Conservation (phyloP, 2,113 vertebrate species). For the Marmota monax region DNA sequence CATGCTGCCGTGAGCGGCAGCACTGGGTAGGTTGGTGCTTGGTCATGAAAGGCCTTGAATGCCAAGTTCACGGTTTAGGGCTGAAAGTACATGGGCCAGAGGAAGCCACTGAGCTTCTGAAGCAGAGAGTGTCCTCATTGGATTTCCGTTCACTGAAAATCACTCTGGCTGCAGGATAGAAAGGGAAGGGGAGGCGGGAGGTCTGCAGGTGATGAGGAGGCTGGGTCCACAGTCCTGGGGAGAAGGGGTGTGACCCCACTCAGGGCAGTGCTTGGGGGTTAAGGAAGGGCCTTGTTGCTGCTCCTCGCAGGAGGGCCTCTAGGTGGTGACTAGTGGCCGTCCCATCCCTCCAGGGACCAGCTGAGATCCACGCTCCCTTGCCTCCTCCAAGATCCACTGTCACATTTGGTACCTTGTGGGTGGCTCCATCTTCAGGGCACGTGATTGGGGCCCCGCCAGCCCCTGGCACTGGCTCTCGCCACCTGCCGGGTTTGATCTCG, state of each 20-base stretch:
- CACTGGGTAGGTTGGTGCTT: background rate
- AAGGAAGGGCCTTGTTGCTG: background rate
- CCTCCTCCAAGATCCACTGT: background rate
- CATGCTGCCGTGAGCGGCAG: background rate
- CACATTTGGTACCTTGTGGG: background rate
- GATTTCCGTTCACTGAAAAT: background rate
- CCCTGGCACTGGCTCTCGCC: background rate
- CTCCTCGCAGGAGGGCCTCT: background rate
- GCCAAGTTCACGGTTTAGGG: conserved; percentile 18
- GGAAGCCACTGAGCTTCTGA: too few relatives aligned
- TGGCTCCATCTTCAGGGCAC: background rate
- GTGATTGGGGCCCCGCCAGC: too few relatives aligned
- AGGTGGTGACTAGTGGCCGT: background rate
- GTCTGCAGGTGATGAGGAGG: background rate
- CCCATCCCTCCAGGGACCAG: accelerated
- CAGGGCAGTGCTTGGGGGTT: accelerated
- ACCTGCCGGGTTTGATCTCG: background rate
- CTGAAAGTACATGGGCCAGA: too few relatives aligned
- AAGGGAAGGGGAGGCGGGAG: background rate
- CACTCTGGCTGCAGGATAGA: background rate
- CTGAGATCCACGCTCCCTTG: accelerated
- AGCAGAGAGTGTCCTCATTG: background rate
- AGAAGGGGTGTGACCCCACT: background rate
- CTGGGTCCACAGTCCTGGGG: background rate
- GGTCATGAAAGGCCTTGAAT: background rate